These are phyloP conservation scores for Microcaecilia unicolor DNA, from an alignment of 2,797 vertebrate genomes.

Conservation along the genomic window DNA sequence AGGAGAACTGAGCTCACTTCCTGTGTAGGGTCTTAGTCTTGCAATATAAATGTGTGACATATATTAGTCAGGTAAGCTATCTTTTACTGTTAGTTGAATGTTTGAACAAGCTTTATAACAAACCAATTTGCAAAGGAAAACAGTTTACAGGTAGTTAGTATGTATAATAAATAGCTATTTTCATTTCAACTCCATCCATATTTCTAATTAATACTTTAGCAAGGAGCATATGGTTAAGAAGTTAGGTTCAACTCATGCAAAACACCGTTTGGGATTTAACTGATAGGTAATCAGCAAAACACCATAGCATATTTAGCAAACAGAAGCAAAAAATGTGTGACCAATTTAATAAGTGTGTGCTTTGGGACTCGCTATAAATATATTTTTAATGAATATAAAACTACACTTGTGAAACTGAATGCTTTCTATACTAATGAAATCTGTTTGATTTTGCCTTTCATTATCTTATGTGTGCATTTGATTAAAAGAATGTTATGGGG, in stretches of 20 bases:
- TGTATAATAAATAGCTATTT: constrained; percentile 7
- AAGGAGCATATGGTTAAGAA: constrained; percentile 30
- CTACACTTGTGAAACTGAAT: constrained; percentile 32
- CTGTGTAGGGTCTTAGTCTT: too few species aligned
- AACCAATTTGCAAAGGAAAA: too few species aligned
- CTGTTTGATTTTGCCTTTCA: too few species aligned
- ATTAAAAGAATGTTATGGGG: too few species aligned
- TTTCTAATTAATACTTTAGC: constrained; percentile 34
- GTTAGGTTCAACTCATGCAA: constrained; percentile 29
- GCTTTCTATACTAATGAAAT: too few species aligned
- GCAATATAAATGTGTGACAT: too few species aligned
- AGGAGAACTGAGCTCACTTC: too few species aligned
- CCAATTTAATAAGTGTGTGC: constrained; percentile 33
- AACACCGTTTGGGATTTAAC: constrained; percentile 36
- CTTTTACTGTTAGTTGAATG: too few species aligned
- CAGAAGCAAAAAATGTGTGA: constrained; percentile 38
- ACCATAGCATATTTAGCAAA: constrained; percentile 33
- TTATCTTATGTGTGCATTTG: too few species aligned
- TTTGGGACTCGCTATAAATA: constrained; percentile 37
- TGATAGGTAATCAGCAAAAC: constrained; percentile 27
- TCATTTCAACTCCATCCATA: constrained; percentile 18
- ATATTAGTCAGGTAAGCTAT: too few species aligned
- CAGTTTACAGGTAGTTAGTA: constrained; percentile 9
- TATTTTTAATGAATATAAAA: constrained; percentile 36
- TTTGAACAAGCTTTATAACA: too few species aligned